A percentile compares a stretch with the other conserved stretches of the same genome.
phyloP scores from a whole-genome alignment of 2,113 vertebrate species.

The Lathamus discolor region DNA sequence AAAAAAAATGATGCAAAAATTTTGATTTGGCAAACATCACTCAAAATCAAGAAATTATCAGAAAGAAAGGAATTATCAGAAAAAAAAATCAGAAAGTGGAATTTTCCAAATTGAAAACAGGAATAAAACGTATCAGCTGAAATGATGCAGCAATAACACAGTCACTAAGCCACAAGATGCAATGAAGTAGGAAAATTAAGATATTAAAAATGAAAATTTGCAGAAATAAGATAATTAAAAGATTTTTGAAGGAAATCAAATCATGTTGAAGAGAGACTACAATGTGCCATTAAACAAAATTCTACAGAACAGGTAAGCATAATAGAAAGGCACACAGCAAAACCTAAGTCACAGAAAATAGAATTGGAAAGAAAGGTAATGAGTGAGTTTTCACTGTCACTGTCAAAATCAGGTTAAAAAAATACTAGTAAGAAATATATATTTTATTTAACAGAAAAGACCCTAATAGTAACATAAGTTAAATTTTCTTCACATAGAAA shows the following conservation, averaged over 20 bases:
- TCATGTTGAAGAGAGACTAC: neutral
- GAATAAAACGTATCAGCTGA: neutral
- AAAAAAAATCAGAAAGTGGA: neutral
- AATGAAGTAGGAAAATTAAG: neutral
- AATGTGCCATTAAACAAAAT: neutral
- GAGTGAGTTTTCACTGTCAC: neutral
- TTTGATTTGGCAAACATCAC: neutral
- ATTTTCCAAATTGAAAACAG: neutral
- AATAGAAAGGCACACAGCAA: neutral
- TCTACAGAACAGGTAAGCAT: neutral
- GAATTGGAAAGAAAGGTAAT: neutral
- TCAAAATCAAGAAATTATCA: neutral
- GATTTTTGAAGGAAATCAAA: neutral
- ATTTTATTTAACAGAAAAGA: neutral
- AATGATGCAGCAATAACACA: neutral
- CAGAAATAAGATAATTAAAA: neutral
- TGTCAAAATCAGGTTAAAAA: neutral
- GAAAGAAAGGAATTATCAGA: neutral
- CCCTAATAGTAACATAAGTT: neutral
- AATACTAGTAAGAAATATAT: neutral
- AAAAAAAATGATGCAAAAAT: neutral
- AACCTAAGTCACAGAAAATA: neutral
- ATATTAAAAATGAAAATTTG: neutral
- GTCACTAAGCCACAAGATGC: neutral
- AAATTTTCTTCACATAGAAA: neutral